These are phyloP conservation scores for Lepus timidus DNA, from an alignment of 2,113 vertebrate genomes.

Conservation along the genomic window DNA sequence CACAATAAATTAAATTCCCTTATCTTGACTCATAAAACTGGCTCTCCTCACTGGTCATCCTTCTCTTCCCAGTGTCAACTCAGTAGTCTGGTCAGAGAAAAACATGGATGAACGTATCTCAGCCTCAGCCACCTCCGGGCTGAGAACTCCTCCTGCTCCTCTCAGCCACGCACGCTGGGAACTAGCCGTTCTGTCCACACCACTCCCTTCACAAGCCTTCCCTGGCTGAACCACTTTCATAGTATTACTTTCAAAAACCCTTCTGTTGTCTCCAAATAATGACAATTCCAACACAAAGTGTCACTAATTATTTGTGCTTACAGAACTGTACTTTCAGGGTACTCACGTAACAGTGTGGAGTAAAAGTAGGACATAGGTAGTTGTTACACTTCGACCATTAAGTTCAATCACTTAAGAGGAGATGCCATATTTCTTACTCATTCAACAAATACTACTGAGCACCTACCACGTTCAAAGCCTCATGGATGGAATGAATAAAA, in stretches of 20 bases:
- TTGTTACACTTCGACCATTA: neutral
- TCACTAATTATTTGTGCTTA: neutral
- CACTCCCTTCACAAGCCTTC: conserved; percentile 32
- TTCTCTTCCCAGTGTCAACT: neutral
- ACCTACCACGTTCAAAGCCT: neutral
- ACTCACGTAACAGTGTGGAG: neutral
- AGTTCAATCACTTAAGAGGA: neutral
- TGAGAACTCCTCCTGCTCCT: neutral
- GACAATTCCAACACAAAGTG: neutral
- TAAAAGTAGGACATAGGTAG: neutral
- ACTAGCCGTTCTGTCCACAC: neutral
- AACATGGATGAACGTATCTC: neutral
- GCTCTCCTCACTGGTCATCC: neutral
- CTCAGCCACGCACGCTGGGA: neutral
- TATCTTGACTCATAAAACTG: neutral
- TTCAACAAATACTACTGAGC: neutral
- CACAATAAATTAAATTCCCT: neutral
- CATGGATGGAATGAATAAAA: neutral
- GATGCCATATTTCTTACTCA: neutral
- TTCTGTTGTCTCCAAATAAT: neutral
- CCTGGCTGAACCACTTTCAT: neutral
- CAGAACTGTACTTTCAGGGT: neutral
- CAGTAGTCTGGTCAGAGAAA: neutral
- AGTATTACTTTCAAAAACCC: neutral
- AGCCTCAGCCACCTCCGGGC: neutral